These are phyloP conservation scores for Gavia stellata DNA, from an alignment of 2,113 vertebrate species.

Conservation along the genomic window DNA sequence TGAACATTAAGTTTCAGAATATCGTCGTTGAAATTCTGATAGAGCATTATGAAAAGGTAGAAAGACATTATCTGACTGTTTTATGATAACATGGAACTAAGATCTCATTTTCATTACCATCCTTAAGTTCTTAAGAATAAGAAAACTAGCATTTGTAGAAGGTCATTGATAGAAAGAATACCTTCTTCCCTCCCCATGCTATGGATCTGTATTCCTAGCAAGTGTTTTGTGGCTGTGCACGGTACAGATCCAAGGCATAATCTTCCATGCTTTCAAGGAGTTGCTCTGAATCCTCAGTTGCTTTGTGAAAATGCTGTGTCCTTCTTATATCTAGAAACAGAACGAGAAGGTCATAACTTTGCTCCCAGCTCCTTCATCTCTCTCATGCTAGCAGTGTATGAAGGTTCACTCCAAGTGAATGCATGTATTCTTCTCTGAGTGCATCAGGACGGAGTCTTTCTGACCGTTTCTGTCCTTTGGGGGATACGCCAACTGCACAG, in stretches of 20 bases:
- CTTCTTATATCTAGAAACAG: neutral
- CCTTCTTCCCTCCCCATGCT: neutral
- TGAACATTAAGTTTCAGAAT: slow-evolving; percentile 99
- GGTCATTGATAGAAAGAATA: neutral
- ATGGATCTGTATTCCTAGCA: neutral
- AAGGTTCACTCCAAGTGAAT: neutral
- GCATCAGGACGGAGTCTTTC: neutral
- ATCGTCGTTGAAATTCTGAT: slow-evolving; percentile 98
- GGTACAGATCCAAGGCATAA: neutral
- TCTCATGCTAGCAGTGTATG: neutral
- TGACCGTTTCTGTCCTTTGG: neutral
- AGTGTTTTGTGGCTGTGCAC: neutral
- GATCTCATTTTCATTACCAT: neutral
- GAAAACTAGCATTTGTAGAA: neutral
- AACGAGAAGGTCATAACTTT: neutral
- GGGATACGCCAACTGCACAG: neutral
- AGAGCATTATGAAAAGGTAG: slow-evolving; percentile 94
- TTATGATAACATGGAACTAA: neutral
- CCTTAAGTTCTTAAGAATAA: neutral
- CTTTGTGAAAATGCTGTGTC: neutral
- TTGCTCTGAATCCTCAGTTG: neutral
- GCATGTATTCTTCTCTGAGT: neutral
- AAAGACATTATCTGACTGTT: neutral
- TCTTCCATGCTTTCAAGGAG: neutral
- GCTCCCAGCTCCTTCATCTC: neutral